These are phyloP conservation scores for Eilema caniola DNA, from an alignment of 2,888 invertebrate species.

Conservation along the genomic window DNA sequence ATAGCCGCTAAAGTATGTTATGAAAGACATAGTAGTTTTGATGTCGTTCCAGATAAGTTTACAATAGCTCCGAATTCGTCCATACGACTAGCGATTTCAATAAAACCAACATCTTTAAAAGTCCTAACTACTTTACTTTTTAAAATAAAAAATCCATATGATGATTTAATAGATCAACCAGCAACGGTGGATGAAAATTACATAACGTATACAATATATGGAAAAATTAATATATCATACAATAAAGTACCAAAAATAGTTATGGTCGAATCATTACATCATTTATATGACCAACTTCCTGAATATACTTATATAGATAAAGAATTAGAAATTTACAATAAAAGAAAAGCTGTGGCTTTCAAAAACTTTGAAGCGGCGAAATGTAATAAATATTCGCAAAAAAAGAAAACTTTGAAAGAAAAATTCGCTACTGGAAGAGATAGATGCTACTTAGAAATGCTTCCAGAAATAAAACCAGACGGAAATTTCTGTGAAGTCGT, in stretches of 20 bases:
- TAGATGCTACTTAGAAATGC: constrained; percentile 53
- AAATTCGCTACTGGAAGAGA: constrained; percentile 59
- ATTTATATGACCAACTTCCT: constrained; percentile 63
- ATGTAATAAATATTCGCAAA: constrained; percentile 42
- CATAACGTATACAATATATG: constrained; percentile 62
- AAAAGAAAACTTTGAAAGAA: constrained; percentile 53
- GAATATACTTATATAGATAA: constrained; percentile 66
- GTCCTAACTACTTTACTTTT: constrained; percentile 63
- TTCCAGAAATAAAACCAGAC: constrained; percentile 32
- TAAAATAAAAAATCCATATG: constrained; percentile 69
- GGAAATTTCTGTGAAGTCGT: constrained; percentile 62
- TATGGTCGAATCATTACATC: constrained; percentile 71
- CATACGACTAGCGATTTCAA: constrained; percentile 60
- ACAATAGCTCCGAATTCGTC: constrained; percentile 72
- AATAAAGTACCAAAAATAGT: constrained; percentile 52
- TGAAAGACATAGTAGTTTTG: constrained; percentile 70
- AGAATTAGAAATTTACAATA: constrained; percentile 36
- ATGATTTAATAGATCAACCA: constrained; percentile 41
- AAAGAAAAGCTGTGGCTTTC: constrained; percentile 52
- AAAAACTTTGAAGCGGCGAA: constrained; percentile 64
- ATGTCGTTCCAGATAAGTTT: constrained; percentile 72
- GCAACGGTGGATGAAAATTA: constrained; percentile 54
- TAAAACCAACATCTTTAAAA: constrained; percentile 69
- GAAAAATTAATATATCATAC: constrained; percentile 64
- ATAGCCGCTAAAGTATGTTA: constrained; percentile 75